Base-by-base conservation (phyloP, 2,888 invertebrate genomes). In the Halictus ligatus region DNA sequence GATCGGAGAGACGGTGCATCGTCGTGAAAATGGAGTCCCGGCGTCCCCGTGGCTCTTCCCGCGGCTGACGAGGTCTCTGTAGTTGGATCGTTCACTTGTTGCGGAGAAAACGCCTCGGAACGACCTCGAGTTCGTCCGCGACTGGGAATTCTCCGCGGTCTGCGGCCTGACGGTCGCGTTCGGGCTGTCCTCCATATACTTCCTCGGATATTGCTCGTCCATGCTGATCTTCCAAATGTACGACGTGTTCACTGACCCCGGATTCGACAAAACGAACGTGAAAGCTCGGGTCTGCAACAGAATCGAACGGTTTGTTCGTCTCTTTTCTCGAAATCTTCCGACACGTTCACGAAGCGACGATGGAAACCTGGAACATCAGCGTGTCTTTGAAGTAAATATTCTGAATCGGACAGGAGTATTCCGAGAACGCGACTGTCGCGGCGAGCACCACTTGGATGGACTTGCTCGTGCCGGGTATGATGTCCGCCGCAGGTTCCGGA, bases 361-460 rank as follows among this genome's bases (percentile, higher is more conserved):
- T 12, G 25, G 29, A 96, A 96, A 54, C 96, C 93, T 96, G 95
- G 81, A 95, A 96, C 91, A 97, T 96, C 88, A 96, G 96, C 0
- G 97, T 97, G 88, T 97, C 96, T 5, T 94, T 94, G 84, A 97
- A 95, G 74, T 91, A 75, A 35, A 96, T 95, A 73, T 96, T 95
- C 5, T 93, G 88, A n/a, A 96, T 92, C 3, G 94, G 91, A 87
- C 96, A 96, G 1, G 87, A 85, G 88, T 96, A 97, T 89, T 95
- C 95, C 0, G 96, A 95, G 88, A 96, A 96, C 89, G 96, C 96
- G 1, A 96, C 96, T 25, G 94, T 93, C 4, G 96, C 96, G 5
- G 96, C 96, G 86, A 96, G 95, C 8, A 96, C 92, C 5, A 97
- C 91, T 21, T 96, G 93, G 83, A 97, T 95, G 8, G 92, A 86